phyloP scores from a whole-genome alignment of 2,113 vertebrate genomes.

The Oreocharis arfaki region DNA sequence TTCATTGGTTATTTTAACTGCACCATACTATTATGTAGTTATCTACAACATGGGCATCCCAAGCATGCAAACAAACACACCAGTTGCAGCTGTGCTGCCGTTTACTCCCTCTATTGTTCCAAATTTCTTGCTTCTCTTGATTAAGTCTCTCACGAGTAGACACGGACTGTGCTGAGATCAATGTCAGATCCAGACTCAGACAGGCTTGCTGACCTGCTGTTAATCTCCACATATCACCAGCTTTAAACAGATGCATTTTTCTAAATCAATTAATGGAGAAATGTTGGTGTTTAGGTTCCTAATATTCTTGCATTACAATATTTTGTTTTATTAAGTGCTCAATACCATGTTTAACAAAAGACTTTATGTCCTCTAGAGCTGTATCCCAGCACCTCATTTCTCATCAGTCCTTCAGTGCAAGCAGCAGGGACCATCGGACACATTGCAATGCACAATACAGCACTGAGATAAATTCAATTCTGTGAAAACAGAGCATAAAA shows the following conservation, averaged over 20 bases:
- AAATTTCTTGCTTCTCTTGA: no score
- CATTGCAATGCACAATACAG: neutral
- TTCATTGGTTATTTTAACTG: no score
- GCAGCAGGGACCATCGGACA: neutral
- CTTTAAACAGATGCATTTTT: neutral
- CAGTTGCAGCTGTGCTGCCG: no score
- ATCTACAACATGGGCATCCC: no score
- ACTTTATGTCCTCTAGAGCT: neutral
- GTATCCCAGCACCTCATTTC: neutral
- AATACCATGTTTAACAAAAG: neutral
- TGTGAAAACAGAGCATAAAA: neutral
- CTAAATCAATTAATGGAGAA: neutral
- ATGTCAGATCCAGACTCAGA: no score
- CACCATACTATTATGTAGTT: no score
- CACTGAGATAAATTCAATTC: neutral
- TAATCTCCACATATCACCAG: neutral
- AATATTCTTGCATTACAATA: neutral
- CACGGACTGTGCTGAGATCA: no score
- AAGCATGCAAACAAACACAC: no score
- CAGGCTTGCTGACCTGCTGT: no score
- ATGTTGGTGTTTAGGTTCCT: neutral
- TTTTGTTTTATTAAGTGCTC: neutral
- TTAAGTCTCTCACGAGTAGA: no score
- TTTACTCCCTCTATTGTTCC: no score
- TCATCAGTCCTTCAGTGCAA: neutral